Evolutionary conservation across 2,888 invertebrate species (phyloP).

Genomic region (Drosophila affinis): DNA sequence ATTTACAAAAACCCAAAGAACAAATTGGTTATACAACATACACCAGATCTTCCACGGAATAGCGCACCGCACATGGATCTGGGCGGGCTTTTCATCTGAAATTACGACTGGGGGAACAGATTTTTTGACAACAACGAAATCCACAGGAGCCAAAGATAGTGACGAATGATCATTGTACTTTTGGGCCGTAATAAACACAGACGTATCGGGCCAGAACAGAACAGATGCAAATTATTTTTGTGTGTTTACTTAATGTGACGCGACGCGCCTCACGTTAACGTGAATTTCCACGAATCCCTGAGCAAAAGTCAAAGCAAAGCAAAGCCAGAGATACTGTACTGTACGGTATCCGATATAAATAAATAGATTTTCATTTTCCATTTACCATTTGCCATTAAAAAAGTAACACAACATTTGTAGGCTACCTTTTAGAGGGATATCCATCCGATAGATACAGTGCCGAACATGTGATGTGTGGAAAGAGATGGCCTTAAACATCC

Average conservation of each 20-base stretch:
- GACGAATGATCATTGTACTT: constrained; percentile 57
- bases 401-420: constrained; percentile 48
- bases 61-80: constrained; percentile 14
- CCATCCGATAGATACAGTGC: constrained; percentile 1
- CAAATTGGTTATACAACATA: constrained; percentile 37
- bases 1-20: not conserved
- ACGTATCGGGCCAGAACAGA: constrained; percentile 3
- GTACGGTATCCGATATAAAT: constrained; percentile 34
- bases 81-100: constrained; percentile 19
- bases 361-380: constrained; percentile 38
- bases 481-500: constrained; percentile 57
- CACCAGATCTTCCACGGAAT: constrained; percentile 14
- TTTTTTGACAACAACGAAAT: constrained; percentile 43
- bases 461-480: constrained; percentile 60
- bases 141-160: constrained; percentile 36
- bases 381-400: constrained; percentile 26
- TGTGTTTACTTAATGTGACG: constrained; percentile 50
- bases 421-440: constrained; percentile 42
- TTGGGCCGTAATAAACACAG: constrained; percentile 37
- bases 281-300: constrained; percentile 66
- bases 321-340: constrained; percentile 16
- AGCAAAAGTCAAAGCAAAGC: constrained; percentile 54
- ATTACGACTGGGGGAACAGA: constrained; percentile 13
- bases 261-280: constrained; percentile 27
- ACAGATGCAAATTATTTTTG: constrained; percentile 42